These are phyloP conservation scores for Lysandra coridon DNA, from an alignment of 2,888 invertebrate genomes.

Conservation along the genomic window DNA sequence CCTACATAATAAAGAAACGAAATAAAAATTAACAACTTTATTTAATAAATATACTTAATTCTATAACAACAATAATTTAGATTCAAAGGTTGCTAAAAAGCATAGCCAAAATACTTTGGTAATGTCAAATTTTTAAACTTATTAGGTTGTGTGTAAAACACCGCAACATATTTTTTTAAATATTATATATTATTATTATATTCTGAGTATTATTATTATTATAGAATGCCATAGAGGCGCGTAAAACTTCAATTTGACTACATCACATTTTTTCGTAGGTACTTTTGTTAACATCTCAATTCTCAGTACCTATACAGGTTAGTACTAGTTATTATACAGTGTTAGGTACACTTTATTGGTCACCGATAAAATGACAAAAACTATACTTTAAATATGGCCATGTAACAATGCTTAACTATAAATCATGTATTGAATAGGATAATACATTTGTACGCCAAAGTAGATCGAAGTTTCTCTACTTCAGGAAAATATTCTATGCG, in stretches of 20 bases:
- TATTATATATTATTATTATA: neutral
- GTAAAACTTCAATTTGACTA: neutral
- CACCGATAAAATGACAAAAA: neutral
- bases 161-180: neutral
- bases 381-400: neutral
- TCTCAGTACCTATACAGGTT: neutral
- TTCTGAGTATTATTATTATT: neutral
- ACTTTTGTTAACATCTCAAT: neutral
- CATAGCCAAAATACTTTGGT: conserved; percentile 19
- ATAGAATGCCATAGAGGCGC: neutral
- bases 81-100: neutral
- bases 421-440: conserved; percentile 1
- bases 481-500: conserved; percentile 5
- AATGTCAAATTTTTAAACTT: neutral
- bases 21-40: conserved; percentile 2
- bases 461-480: conserved; percentile 17
- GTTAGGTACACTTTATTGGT: neutral
- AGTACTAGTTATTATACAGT: too few relatives aligned
- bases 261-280: neutral
- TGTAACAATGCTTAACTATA: conserved; percentile 16
- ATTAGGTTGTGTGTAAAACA: neutral
- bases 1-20: neutral
- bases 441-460: neutral
- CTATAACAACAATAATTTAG: conserved; percentile 4
- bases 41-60: neutral